Evolutionary conservation across 2,888 invertebrate species (phyloP), one percentile per base, ranked within the genome.

Genomic region (Emmelina monodactyla): DNA sequence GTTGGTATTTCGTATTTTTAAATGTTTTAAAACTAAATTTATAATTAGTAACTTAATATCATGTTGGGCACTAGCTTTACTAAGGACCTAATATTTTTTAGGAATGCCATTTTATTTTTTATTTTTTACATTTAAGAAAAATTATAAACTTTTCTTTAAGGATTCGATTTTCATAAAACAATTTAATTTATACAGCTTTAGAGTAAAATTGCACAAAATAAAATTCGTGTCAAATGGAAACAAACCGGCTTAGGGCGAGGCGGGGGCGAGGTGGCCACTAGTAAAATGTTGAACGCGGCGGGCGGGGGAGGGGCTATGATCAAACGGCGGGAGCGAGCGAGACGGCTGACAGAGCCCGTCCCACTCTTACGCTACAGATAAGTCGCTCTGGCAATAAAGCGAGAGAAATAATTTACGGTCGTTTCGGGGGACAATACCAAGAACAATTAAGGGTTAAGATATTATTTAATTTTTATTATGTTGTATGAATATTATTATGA

Each of bases 191-290:
- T n/a, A n/a, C n/a, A n/a, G n/a, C n/a, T n/a, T n/a, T n/a, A n/a
- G n/a, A n/a, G n/a, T n/a, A n/a, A n/a, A 19, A 9, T 9, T 19
- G 19, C 5, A 19, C 19, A 19, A 19, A 5, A 25, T n/a, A 25
- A n/a, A 7, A 7, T n/a, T 25, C 11, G n/a, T 73, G 69, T 25
- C 25, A 25, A n/a, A 54, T 75, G 78, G 72, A 71, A 63, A 72
- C 70, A 39, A 31, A 41, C 53, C 40, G 42, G 45, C 46, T 50
- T 53, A 36, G 58, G 67, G 67, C 60, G 65, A 67, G 65, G 65
- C 62, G 62, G 67, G 59, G 75, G 71, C 68, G 72, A 73, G 67
- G 73, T 64, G 60, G 62, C 69, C 64, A 66, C 62, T 65, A 65
- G 66, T n/a, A 63, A 64, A 69, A 69, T 65, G 62, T 61, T n/a